Evolutionary conservation across 2,888 invertebrate species (phyloP).

Genomic region (Aricia artaxerxes): DNA sequence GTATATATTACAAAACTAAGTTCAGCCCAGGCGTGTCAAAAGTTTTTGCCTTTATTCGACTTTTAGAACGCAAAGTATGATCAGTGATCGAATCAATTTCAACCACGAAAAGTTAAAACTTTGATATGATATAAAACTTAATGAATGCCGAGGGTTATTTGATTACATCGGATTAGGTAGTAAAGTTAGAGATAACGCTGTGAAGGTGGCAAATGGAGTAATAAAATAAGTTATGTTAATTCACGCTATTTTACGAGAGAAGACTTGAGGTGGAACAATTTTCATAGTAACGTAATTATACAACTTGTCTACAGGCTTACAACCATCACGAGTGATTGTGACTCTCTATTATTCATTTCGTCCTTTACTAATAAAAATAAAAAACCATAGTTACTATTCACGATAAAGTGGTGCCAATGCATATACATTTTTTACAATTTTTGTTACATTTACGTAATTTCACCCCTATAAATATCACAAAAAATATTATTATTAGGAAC

Average conservation of each 20-base stretch:
- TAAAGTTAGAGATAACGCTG: slow-evolving; percentile 18
- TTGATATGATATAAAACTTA: slow-evolving; percentile 19
- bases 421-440: too few species aligned
- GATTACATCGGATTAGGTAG: slow-evolving; percentile 5
- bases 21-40: neutral
- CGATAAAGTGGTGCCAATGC: too few species aligned
- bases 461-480: too few species aligned
- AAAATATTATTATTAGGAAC: too few species aligned
- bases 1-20: neutral
- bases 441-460: too few species aligned
- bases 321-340: neutral
- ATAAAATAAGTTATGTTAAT: slow-evolving; percentile 27
- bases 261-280: slow-evolving; percentile 4
- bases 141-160: slow-evolving; percentile 22
- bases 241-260: slow-evolving; percentile 15
- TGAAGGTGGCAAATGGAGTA: slow-evolving; percentile 25
- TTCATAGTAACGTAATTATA: slow-evolving; percentile 9
- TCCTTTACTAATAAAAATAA: neutral
- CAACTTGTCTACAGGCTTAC: neutral
- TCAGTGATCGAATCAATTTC: neutral
- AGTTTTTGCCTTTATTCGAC: neutral
- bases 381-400: too few species aligned
- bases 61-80: neutral
- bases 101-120: slow-evolving; percentile 17
- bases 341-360: neutral